Evolutionary conservation across 2,797 vertebrate genomes (phyloP).

Genomic region (Enteromius trimaculatus): DNA sequence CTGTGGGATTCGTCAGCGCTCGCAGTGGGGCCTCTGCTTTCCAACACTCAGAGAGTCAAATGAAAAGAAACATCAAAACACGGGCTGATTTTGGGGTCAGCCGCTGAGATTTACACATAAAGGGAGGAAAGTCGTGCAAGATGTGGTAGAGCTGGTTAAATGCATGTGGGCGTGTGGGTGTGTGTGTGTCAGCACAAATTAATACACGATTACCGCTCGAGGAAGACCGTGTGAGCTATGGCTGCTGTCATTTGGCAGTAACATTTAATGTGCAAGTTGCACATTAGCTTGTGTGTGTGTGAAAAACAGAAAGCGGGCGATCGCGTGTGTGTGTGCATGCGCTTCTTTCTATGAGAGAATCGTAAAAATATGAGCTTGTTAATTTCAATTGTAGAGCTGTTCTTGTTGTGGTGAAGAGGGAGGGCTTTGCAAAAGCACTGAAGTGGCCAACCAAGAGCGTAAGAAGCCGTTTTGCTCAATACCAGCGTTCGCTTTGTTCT

Average conservation of each 20-base stretch:
- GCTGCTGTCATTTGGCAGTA: conserved; percentile 24
- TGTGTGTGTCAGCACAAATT: conserved; percentile 44
- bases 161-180: conserved; percentile 37
- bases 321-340: conserved; percentile 48
- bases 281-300: conserved; percentile 11
- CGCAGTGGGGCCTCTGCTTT: conserved; percentile 58
- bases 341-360: conserved; percentile 75
- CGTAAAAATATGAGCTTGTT: conserved; percentile 83
- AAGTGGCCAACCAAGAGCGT: conserved; percentile 77
- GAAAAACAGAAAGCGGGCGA: conserved; percentile 19
- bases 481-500: conserved; percentile 67
- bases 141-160: conserved; percentile 39
- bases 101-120: conserved; percentile 42
- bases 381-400: conserved; percentile 77
- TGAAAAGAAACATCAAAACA: conserved; percentile 42
- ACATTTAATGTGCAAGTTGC: conserved; percentile 26
- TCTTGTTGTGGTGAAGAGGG: conserved; percentile 80
- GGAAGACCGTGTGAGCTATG: conserved; percentile 50
- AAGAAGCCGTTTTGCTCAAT: conserved; percentile 67
- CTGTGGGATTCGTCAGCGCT: conserved; percentile 66
- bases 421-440: conserved; percentile 70
- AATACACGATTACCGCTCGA: conserved; percentile 43
- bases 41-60: conserved; percentile 31
- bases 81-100: conserved; percentile 20
- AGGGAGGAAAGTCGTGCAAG: conserved; percentile 32